Evolutionary conservation across 2,888 invertebrate genomes (phyloP).

Genomic region (Dusona sp.): DNA sequence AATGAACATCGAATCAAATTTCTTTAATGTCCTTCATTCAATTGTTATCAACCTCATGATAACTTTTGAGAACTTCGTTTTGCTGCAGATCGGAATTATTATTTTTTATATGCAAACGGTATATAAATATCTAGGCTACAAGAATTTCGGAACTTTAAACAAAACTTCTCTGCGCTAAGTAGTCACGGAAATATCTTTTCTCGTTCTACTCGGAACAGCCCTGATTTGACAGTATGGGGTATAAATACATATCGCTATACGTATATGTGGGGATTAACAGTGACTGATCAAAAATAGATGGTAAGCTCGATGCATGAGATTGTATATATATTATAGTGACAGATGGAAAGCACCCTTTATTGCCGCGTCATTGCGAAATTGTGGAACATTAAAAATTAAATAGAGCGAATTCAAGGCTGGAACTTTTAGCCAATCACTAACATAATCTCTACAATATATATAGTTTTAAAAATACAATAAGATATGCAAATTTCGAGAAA

Average conservation of each 20-base stretch:
- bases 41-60: background rate
- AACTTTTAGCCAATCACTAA: background rate
- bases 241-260: constrained; percentile 27
- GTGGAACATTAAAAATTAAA: background rate
- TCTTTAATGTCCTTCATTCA: background rate
- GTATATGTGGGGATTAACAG: background rate
- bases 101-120: background rate
- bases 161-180: background rate
- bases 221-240: constrained; percentile 10
- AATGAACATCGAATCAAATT: background rate
- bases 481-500: background rate
- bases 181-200: constrained; percentile 56
- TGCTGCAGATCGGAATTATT: background rate
- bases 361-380: background rate
- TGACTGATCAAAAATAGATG: constrained; percentile 53
- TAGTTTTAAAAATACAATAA: background rate
- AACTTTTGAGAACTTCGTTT: background rate
- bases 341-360: constrained; percentile 27
- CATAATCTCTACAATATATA: background rate
- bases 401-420: background rate
- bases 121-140: constrained; percentile 7
- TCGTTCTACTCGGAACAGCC: background rate
- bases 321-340: background rate
- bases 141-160: constrained; percentile 30
- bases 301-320: constrained; percentile 22